Evolutionary conservation across 1,140 invertebrate genomes (phyloP).

Genomic region (Drosophila equinoxialis): DNA sequence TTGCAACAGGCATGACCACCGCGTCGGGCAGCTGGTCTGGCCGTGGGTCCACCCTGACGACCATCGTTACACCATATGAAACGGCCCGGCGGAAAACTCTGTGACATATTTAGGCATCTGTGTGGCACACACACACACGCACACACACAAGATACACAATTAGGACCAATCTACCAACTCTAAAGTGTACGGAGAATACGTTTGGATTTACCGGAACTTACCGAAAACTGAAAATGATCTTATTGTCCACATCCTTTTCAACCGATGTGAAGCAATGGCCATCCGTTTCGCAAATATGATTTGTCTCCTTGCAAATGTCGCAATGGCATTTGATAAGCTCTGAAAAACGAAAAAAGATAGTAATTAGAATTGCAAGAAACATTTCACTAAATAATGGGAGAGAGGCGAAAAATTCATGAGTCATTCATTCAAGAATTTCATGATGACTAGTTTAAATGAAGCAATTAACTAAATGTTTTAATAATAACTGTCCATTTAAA

Average conservation of each 20-base stretch:
- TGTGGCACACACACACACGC: neutral
- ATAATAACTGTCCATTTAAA: conserved; percentile 1
- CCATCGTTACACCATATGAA: conserved; percentile 86
- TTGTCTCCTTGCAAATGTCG: conserved; percentile 89
- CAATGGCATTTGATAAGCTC: conserved; percentile 89
- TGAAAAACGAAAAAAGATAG: conserved; percentile 53
- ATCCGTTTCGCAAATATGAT: conserved; percentile 93
- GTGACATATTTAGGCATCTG: conserved; percentile 88
- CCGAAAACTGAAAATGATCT: conserved; percentile 89
- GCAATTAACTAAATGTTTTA: conserved; percentile 9
- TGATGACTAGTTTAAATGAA: neutral
- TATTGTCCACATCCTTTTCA: conserved; percentile 85
- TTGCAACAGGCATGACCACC: conserved; percentile 84
- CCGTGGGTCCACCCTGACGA: conserved; percentile 78
- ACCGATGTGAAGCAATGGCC: conserved; percentile 94
- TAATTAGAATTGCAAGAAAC: neutral
- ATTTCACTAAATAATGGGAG: neutral
- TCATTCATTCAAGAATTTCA: neutral
- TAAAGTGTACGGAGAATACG: conserved; percentile 11
- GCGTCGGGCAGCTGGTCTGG: conserved; percentile 69
- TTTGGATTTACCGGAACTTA: conserved; percentile 82
- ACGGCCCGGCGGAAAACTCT: conserved; percentile 89
- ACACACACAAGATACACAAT: conserved; percentile 27
- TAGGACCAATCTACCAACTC: conserved; percentile 29
- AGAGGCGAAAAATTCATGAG: no score